Conservation (phyloP, 2,888 invertebrate species). For the Perithous albicinctus region DNA sequence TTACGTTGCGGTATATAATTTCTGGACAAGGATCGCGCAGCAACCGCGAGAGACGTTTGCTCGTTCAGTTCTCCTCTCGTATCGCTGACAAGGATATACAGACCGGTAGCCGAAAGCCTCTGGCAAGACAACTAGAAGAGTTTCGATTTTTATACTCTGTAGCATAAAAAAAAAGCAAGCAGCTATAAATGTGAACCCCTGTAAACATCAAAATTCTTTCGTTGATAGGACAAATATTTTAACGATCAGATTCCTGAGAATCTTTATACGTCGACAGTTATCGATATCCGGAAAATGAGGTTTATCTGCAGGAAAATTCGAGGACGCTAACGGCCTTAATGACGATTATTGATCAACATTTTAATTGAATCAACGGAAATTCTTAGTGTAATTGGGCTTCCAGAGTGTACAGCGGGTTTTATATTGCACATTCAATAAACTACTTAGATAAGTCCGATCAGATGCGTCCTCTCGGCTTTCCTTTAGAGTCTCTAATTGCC, state of each 20-base stretch:
- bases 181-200: background rate
- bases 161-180: constrained; percentile 22
- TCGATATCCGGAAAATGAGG: constrained; percentile 7
- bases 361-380: background rate
- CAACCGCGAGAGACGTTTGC: constrained; percentile 20
- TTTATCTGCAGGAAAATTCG: background rate
- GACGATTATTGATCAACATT: background rate
- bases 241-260: constrained; percentile 31
- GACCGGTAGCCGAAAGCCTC: constrained; percentile 19
- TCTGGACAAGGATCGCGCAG: constrained; percentile 20
- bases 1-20: constrained; percentile 42
- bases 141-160: constrained; percentile 43
- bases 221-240: constrained; percentile 13
- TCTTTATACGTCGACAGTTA: constrained; percentile 32
- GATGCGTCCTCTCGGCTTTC: constrained; percentile 18
- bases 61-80: constrained; percentile 1
- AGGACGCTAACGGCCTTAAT: background rate
- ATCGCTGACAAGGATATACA: background rate
- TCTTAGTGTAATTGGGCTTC: background rate
- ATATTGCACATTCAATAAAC: background rate
- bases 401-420: background rate
- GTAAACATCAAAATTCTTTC: constrained; percentile 46
- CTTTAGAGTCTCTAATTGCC: constrained; percentile 49
- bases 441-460: constrained; percentile 2
- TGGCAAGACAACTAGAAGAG: background rate